Evolutionary conservation across 2,113 vertebrate genomes (phyloP).

Genomic region (Pleuronectes platessa): DNA sequence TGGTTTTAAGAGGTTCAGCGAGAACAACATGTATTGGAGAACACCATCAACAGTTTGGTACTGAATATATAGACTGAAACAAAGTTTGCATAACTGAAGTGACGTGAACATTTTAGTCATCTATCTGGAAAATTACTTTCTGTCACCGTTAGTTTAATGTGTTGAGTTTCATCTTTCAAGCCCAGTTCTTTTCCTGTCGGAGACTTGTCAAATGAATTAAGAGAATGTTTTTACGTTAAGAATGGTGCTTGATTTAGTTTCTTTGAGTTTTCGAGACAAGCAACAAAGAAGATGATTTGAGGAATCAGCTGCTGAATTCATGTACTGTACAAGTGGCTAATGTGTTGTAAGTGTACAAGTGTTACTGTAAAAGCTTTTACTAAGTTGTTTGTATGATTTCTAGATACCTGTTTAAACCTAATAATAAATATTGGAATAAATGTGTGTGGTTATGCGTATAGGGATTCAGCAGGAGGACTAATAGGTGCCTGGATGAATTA

Average conservation of each 20-base stretch:
- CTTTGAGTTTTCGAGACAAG: slow-evolving; percentile 6
- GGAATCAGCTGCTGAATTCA: slow-evolving; percentile 44
- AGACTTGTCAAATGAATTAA: not conserved
- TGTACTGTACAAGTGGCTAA: slow-evolving; percentile 47
- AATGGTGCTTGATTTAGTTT: slow-evolving; percentile 17
- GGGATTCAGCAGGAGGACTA: not conserved
- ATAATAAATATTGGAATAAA: slow-evolving; percentile 67
- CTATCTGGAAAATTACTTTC: not conserved
- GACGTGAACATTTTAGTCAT: not conserved
- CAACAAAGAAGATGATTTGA: not conserved
- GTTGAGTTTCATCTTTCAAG: slow-evolving; percentile 14
- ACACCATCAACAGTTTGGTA: not conserved
- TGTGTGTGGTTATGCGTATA: slow-evolving; percentile 5
- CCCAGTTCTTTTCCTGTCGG: not conserved
- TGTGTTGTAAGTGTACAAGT: slow-evolving; percentile 54
- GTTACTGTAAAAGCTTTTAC: slow-evolving; percentile 50
- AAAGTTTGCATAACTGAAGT: not conserved
- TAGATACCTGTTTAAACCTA: slow-evolving; percentile 53
- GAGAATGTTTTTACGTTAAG: not conserved
- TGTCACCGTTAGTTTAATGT: slow-evolving; percentile 1
- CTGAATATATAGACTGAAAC: not conserved
- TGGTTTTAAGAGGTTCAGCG: not conserved
- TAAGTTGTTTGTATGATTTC: slow-evolving; percentile 69
- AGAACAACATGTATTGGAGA: slow-evolving; percentile 8
- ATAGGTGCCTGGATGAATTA: not conserved